phyloP scores from a whole-genome alignment of 2,888 invertebrate genomes.

The Chloroclystis v-ata region DNA sequence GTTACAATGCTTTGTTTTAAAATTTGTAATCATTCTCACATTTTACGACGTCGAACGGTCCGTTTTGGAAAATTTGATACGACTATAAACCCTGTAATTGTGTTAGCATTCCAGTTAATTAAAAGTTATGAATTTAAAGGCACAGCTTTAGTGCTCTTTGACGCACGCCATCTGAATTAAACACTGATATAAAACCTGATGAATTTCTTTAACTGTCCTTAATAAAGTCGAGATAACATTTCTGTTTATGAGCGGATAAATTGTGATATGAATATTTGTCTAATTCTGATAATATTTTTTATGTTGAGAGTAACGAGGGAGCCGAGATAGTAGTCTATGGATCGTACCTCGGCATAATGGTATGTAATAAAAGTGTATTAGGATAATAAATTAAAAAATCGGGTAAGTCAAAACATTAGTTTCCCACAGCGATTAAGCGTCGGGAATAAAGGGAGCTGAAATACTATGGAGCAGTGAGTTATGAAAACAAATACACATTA shows the following conservation, averaged over 20 bases:
- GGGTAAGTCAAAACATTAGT: constrained; percentile 55
- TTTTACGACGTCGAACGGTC: constrained; percentile 74
- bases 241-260: constrained; percentile 52
- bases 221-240: constrained; percentile 49
- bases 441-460: constrained; percentile 58
- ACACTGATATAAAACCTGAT: constrained; percentile 53
- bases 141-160: constrained; percentile 61
- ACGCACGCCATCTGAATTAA: constrained; percentile 53
- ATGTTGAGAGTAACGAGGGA: background rate
- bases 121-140: constrained; percentile 77
- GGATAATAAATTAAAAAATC: constrained; percentile 50
- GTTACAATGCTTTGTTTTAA: constrained; percentile 75
- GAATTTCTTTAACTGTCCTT: constrained; percentile 53
- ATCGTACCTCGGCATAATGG: constrained; percentile 21
- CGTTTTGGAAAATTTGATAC: constrained; percentile 77
- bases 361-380: constrained; percentile 52
- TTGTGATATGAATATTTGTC: constrained; percentile 41
- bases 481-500: constrained; percentile 75
- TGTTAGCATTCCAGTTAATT: constrained; percentile 75
- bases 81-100: constrained; percentile 75
- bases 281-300: constrained; percentile 33
- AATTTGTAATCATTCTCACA: constrained; percentile 78
- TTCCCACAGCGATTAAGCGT: constrained; percentile 71
- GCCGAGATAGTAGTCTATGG: constrained; percentile 12
- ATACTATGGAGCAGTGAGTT: constrained; percentile 57